phyloP scores from a whole-genome alignment of 2,888 invertebrate genomes.

The Xestia ashworthii region DNA sequence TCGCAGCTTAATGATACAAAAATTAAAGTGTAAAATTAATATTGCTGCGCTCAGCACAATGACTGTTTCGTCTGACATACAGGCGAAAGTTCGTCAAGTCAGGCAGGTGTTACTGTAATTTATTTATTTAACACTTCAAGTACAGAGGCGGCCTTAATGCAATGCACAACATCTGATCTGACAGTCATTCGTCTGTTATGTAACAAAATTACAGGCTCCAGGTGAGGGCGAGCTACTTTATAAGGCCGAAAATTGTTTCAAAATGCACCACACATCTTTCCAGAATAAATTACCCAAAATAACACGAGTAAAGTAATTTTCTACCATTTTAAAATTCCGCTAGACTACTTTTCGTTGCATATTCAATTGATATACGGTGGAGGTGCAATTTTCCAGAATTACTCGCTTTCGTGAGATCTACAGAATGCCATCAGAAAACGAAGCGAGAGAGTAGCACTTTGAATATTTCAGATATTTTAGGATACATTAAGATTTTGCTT shows the following conservation, averaged over 20 bases:
- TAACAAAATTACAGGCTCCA: too few species aligned
- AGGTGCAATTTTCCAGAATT: slow-evolving; percentile 70
- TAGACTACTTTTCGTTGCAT: slow-evolving; percentile 44
- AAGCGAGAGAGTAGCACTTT: slow-evolving; percentile 47
- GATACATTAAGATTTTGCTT: slow-evolving; percentile 16
- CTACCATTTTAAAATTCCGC: slow-evolving; percentile 55
- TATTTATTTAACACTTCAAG: too few species aligned
- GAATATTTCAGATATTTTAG: slow-evolving; percentile 63
- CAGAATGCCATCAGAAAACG: slow-evolving; percentile 45
- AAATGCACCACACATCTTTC: slow-evolving; percentile 9
- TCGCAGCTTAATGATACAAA: too few species aligned
- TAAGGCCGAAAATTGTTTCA: not conserved
- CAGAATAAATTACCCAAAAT: slow-evolving; percentile 37
- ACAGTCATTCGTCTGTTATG: too few species aligned
- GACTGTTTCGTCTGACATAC: too few species aligned
- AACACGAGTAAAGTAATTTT: slow-evolving; percentile 43
- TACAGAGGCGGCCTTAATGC: too few species aligned
- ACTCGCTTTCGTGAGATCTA: slow-evolving; percentile 64
- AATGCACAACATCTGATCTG: too few species aligned
- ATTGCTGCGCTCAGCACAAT: too few species aligned
- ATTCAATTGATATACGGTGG: slow-evolving; percentile 42
- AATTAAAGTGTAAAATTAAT: too few species aligned
- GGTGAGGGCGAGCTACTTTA: too few species aligned
- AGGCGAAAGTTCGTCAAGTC: too few species aligned
- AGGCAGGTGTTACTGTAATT: too few species aligned